A percentile compares a stretch with the other conserved stretches of the same genome.
phyloP scores from a whole-genome alignment of 1,140 invertebrate species.

The Drosophila hydei region DNA sequence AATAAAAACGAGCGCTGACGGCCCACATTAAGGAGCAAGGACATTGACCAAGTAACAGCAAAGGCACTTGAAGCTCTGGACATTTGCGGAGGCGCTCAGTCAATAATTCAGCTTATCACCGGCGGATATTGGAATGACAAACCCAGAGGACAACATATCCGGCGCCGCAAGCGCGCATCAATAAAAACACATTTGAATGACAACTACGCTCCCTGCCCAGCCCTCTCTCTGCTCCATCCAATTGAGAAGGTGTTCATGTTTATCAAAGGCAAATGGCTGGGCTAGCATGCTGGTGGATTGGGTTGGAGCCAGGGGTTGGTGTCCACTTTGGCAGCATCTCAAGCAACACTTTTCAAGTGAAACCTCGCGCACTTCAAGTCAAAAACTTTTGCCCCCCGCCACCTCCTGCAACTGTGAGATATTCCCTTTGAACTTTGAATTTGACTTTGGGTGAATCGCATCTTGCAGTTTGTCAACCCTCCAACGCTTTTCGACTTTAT shows the following conservation, averaged over 20 bases:
- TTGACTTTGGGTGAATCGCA: constrained; percentile 39
- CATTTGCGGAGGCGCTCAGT: constrained; percentile 32
- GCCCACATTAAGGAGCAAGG: constrained; percentile 40
- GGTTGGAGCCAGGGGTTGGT: neutral
- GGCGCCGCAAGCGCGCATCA: constrained; percentile 65
- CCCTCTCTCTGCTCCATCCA: neutral
- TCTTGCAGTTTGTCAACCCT: constrained; percentile 67
- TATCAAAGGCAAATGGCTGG: constrained; percentile 36
- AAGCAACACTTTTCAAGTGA: constrained; percentile 61
- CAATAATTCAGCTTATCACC: constrained; percentile 84
- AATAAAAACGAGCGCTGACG: constrained; percentile 18
- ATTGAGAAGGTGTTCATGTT: constrained; percentile 63
- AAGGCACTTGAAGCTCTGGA: constrained; percentile 13
- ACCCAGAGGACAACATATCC: constrained; percentile 79
- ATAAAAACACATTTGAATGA: constrained; percentile 82
- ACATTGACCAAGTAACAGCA: constrained; percentile 34
- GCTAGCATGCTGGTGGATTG: neutral
- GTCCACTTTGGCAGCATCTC: constrained; percentile 55
- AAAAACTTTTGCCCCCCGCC: constrained; percentile 22
- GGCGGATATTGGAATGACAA: constrained; percentile 81
- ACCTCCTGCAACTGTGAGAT: neutral
- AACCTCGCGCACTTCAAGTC: constrained; percentile 45
- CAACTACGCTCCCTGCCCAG: neutral
- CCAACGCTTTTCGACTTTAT: constrained; percentile 23
- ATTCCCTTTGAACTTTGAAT: constrained; percentile 46